phyloP scores from a whole-genome alignment of 2,113 vertebrate genomes.

The Marmota flaviventris region DNA sequence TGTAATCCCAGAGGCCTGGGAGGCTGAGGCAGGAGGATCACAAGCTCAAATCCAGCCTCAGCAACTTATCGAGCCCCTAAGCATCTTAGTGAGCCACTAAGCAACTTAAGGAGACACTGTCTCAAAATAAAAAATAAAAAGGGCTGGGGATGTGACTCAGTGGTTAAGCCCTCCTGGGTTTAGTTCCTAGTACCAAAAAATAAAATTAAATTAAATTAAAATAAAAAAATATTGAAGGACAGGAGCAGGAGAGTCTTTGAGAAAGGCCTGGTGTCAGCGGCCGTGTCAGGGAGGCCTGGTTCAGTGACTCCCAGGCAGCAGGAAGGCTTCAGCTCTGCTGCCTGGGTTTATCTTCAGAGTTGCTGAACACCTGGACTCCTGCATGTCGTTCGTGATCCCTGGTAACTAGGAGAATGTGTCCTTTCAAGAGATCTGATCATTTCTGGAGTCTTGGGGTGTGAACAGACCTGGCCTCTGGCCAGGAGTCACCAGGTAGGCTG shows the following conservation, averaged over 20 bases:
- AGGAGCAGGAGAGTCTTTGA: neutral
- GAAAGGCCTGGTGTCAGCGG: neutral
- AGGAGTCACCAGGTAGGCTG: slow-evolving; percentile 66
- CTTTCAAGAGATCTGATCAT: slow-evolving; percentile 53
- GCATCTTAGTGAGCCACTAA: too few relatives aligned
- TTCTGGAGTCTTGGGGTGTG: slow-evolving; percentile 68
- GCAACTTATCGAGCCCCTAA: too few relatives aligned
- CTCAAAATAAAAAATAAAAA: too few relatives aligned
- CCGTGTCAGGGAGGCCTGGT: accelerated
- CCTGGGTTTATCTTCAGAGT: slow-evolving; percentile 48
- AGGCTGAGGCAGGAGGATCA: too few relatives aligned
- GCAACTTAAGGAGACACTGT: too few relatives aligned
- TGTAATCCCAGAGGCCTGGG: too few relatives aligned
- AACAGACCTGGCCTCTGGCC: slow-evolving; percentile 72
- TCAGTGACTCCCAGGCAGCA: accelerated
- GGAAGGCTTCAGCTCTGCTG: neutral
- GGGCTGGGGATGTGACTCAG: neutral
- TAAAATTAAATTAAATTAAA: too few relatives aligned
- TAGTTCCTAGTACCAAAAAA: neutral
- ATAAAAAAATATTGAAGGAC: neutral
- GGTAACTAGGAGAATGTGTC: slow-evolving; percentile 66
- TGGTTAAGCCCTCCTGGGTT: neutral
- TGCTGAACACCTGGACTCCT: slow-evolving; percentile 69
- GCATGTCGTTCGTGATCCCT: slow-evolving; percentile 69
- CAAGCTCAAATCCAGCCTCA: too few relatives aligned